Percentiles rank a stretch among this genome's conserved stretches.
Evolutionary conservation across 2,113 vertebrate species (phyloP).

Genomic region (Merops nubicus): DNA sequence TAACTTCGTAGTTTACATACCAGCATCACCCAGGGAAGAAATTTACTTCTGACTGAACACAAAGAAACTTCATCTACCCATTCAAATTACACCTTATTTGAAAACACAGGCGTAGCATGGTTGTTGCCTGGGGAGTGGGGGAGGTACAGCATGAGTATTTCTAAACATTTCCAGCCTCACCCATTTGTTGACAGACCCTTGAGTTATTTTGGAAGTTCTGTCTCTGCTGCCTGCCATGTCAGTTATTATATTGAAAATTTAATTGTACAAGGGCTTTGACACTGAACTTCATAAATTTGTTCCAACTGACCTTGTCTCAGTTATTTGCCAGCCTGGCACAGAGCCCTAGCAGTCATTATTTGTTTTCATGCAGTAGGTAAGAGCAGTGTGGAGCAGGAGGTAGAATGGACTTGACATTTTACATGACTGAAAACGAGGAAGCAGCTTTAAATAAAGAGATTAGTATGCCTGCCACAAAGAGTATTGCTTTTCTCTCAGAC

Average conservation of each 20-base stretch:
- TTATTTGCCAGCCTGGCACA: slow-evolving; percentile 63
- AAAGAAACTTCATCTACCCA: slow-evolving; percentile 43
- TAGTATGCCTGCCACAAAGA: slow-evolving; percentile 7
- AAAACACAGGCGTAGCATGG: slow-evolving; percentile 26
- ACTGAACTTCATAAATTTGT: slow-evolving; percentile 63
- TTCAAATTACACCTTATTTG: slow-evolving; percentile 45
- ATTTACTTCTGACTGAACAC: slow-evolving; percentile 49
- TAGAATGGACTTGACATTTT: slow-evolving; percentile 35
- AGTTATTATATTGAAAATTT: slow-evolving; percentile 52
- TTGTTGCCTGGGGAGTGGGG: slow-evolving; percentile 5
- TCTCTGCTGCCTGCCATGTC: slow-evolving; percentile 36
- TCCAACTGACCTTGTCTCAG: slow-evolving; percentile 73
- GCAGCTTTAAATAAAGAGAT: slow-evolving; percentile 62
- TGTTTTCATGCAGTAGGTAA: slow-evolving; percentile 48
- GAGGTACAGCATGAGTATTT: slow-evolving; percentile 15
- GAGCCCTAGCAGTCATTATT: slow-evolving; percentile 29
- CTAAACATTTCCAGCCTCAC: slow-evolving; percentile 65
- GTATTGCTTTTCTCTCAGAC: slow-evolving; percentile 39
- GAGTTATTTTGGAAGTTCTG: slow-evolving; percentile 60
- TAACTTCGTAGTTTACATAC: slow-evolving; percentile 66
- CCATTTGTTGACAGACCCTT: slow-evolving; percentile 70
- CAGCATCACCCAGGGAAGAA: slow-evolving; percentile 64
- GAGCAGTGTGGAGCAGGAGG: not conserved
- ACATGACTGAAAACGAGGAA: slow-evolving; percentile 47
- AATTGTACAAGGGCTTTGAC: slow-evolving; percentile 58